Conservation (phyloP, 2,113 vertebrate species). For the Symphodus melops region DNA sequence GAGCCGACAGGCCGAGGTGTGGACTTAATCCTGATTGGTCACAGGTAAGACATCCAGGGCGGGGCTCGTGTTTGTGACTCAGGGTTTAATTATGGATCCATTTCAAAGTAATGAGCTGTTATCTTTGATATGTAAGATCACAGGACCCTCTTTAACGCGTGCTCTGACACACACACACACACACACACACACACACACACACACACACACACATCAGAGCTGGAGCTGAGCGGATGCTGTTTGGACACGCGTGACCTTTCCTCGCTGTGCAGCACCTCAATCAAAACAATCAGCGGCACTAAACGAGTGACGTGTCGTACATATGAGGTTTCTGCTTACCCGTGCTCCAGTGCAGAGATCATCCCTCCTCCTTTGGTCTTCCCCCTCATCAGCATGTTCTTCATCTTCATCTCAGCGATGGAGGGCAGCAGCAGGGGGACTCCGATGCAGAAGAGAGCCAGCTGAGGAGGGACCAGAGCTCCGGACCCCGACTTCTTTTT, state of each 20-base stretch:
- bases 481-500: constrained; percentile 90
- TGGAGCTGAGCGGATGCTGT: constrained; percentile 3
- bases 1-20: constrained; percentile 38
- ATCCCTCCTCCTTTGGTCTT: constrained; percentile 84
- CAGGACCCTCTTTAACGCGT: too few relatives aligned
- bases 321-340: constrained; percentile 61
- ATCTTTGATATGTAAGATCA: too few relatives aligned
- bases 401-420: constrained; percentile 89
- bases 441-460: constrained; percentile 93
- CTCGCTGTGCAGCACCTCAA: constrained; percentile 2
- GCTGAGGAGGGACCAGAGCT: constrained; percentile 83
- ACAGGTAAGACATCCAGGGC: constrained; percentile 46
- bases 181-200: too few relatives aligned
- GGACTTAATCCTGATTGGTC: constrained; percentile 55
- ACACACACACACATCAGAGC: too few relatives aligned
- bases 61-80: not conserved
- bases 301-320: constrained; percentile 17
- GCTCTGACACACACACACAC: too few relatives aligned
- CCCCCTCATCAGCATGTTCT: constrained; percentile 84
- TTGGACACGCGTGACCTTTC: constrained; percentile 54
- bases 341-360: constrained; percentile 68
- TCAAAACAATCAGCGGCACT: constrained; percentile 1
- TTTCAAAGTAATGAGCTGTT: too few relatives aligned
- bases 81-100: too few relatives aligned
- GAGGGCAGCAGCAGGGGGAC: constrained; percentile 91